Percentiles rank a stretch among this genome's conserved stretches.
Conservation (phyloP, 2,797 vertebrate species). For the Megalops cyprinoides region DNA sequence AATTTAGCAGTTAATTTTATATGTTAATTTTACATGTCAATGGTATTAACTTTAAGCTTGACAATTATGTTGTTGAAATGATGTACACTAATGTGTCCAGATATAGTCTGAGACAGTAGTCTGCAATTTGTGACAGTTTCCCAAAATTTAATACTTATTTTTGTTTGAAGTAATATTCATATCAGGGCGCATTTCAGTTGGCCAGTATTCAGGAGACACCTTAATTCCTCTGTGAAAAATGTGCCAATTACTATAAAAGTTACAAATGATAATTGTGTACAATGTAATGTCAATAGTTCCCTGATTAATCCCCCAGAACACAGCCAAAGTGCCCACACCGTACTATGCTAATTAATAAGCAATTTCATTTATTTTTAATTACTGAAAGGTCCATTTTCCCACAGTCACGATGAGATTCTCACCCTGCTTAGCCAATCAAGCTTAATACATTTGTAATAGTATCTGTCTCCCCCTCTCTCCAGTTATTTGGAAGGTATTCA, state of each 20-base stretch:
- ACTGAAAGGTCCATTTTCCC: constrained; percentile 70
- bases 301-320: constrained; percentile 76
- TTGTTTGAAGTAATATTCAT: constrained; percentile 37
- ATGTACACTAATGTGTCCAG: neutral
- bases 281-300: constrained; percentile 77
- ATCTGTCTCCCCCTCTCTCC: constrained; percentile 43
- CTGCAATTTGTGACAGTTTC: neutral
- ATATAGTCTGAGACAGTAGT: neutral
- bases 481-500: constrained; percentile 62
- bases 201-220: constrained; percentile 64
- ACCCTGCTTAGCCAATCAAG: constrained; percentile 67
- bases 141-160: too few relatives aligned
- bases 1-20: neutral
- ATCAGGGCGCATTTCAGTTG: constrained; percentile 67
- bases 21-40: neutral
- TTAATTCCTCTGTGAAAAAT: constrained; percentile 72
- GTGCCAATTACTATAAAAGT: constrained; percentile 74
- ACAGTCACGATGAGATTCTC: constrained; percentile 69
- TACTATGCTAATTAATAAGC: constrained; percentile 75
- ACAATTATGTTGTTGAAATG: neutral
- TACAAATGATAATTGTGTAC: constrained; percentile 80
- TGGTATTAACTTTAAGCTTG: neutral
- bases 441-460: constrained; percentile 68
- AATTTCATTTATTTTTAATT: constrained; percentile 80
- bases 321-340: constrained; percentile 68